Conservation (phyloP, 2,113 vertebrate species). For the Tachuris rubrigastra region DNA sequence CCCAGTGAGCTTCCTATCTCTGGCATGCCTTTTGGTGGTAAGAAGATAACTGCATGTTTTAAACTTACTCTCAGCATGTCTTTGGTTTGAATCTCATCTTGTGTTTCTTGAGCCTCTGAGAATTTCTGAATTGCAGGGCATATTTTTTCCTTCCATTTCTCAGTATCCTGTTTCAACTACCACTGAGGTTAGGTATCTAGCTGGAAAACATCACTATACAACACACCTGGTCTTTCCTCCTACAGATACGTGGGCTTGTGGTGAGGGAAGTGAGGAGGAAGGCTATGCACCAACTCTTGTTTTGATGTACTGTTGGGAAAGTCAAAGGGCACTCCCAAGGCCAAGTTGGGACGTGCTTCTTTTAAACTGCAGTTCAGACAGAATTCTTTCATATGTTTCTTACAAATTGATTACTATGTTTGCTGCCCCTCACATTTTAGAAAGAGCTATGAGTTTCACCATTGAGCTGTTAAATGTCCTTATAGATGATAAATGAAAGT, state of each 20-base stretch:
- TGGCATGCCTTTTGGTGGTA: background rate
- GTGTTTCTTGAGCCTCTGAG: background rate
- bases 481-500: background rate
- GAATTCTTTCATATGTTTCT: background rate
- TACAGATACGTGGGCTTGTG: slow-evolving; percentile 20
- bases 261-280: slow-evolving; percentile 19
- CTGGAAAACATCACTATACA: slow-evolving; percentile 16
- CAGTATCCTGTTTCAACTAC: background rate
- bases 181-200: background rate
- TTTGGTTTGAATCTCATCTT: background rate
- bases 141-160: background rate
- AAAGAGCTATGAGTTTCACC: background rate
- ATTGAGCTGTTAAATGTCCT: background rate
- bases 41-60: background rate
- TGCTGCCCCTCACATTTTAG: background rate
- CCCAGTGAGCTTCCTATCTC: background rate
- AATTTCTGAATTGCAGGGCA: background rate
- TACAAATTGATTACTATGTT: background rate
- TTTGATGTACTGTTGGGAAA: slow-evolving; percentile 19
- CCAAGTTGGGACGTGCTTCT: slow-evolving; percentile 10
- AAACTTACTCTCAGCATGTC: background rate
- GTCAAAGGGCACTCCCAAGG: slow-evolving; percentile 18
- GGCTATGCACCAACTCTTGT: background rate
- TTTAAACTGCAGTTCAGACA: slow-evolving; percentile 43
- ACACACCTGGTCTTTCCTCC: slow-evolving; percentile 50